Percentiles rank a stretch among this genome's conserved stretches.
These are phyloP conservation scores for Eulemur mongoz DNA, from an alignment of 2,797 vertebrate genomes.

Conservation along the genomic window DNA sequence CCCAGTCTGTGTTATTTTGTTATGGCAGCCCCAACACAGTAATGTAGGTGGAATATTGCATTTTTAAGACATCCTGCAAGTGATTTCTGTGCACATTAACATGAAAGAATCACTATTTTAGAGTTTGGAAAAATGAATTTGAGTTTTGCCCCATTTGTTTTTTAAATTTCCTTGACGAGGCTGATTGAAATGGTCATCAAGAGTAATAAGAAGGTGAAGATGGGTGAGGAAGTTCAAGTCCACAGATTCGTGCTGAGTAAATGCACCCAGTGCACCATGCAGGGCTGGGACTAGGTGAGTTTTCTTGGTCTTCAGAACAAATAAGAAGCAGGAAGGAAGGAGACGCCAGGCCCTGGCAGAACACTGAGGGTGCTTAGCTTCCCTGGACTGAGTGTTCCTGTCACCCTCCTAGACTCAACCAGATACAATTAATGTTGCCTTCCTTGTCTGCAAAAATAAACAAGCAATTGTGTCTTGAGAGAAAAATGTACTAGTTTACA, in stretches of 20 bases:
- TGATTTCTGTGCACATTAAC: background rate
- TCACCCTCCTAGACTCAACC: background rate
- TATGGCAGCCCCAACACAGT: background rate
- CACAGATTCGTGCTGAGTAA: background rate
- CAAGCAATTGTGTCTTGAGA: background rate
- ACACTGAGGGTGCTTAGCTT: background rate
- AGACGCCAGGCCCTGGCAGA: background rate
- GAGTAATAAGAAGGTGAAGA: background rate
- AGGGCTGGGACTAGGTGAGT: background rate
- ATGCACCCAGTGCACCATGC: accelerated
- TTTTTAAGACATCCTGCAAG: background rate
- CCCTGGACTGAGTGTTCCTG: background rate
- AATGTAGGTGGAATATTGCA: background rate
- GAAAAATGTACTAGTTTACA: background rate
- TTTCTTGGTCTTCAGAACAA: background rate
- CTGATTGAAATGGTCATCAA: background rate
- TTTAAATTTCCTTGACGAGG: background rate
- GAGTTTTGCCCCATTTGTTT: background rate
- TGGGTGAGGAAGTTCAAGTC: background rate
- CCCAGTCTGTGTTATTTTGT: background rate
- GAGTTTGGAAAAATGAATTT: conserved; percentile 7
- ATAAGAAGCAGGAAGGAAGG: background rate
- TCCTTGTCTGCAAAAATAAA: background rate
- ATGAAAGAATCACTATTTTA: background rate
- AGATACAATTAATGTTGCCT: background rate